Conservation (phyloP, 2,113 vertebrate species). For the Platysternon megacephalum region DNA sequence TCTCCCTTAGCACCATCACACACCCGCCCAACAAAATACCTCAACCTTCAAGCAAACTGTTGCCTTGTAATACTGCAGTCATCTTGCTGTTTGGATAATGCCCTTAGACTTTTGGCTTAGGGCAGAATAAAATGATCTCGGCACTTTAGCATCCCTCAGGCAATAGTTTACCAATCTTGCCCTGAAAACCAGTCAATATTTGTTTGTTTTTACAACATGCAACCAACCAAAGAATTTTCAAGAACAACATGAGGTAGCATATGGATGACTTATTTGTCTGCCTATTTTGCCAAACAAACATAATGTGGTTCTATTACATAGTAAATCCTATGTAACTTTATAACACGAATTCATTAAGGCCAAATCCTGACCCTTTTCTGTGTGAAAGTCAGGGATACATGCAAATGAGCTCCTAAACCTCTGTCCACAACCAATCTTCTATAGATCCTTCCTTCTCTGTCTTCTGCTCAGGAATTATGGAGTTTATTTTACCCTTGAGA, state of each 20-base stretch:
- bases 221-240: not conserved
- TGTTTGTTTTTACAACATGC: not conserved
- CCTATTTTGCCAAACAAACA: rapidly evolving
- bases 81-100: conserved; percentile 12
- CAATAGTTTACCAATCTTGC: not conserved
- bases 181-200: not conserved
- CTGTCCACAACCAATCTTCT: not conserved
- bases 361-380: not conserved
- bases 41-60: conserved; percentile 41
- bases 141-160: not conserved
- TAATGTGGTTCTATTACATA: rapidly evolving
- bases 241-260: not conserved
- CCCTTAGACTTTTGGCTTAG: not conserved
- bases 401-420: not conserved
- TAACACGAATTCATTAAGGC: not conserved
- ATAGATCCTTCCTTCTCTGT: not conserved
- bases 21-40: not conserved
- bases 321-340: not conserved
- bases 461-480: rapidly evolving
- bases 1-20: not conserved
- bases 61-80: conserved; percentile 24
- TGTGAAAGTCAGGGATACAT: not conserved
- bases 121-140: not conserved
- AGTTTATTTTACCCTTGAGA: not conserved
- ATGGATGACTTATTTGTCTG: not conserved